Evolutionary conservation across 2,113 vertebrate species (phyloP), one percentile per base, ranked within the genome.

Genomic region (Coracopsis vasa): DNA sequence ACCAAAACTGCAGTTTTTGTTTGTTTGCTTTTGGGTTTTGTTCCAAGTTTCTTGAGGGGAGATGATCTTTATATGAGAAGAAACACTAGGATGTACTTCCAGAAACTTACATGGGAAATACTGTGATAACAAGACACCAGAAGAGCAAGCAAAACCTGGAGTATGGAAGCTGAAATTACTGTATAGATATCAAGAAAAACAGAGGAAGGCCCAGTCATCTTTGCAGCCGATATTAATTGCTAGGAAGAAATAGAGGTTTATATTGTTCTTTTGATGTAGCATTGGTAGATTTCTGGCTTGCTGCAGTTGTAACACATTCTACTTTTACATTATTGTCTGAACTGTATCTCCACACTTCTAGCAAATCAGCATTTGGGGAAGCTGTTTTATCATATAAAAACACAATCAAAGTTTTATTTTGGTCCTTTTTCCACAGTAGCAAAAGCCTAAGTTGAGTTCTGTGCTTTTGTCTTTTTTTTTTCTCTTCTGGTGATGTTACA

Each of bases 11-110:
- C 39, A 91, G 67, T 0, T 79, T 82, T 81, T 92, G 60, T 90
- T 94, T 94, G 42, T 86, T 96, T 96, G 61, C 51, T 81, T 79
- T 82, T 86, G 74, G 65, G 35, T 51, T 90, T 80, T 87, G 65
- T 87, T 94, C 80, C 31, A 62, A 94, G 78, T 88, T 92, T 80
- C 86, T 90, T 72, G 33, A 65, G 73, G 91, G 11, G 23, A 85
- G 5, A 3, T 75, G 75, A 70, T 92, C 66, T 47, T 87, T 79
- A 85, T 69, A 79, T 37, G 28, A 82, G 35, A 95, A 89, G 73
- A 79, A 95, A 56, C 21, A 29, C 61, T 45, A 70, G 27, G 27
- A 47, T 72, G 69, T 84, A 31, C 86, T 91, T 88, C 79, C 48
- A 85, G 64, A 81, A 92, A 67, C 51, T 69, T 94, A 42, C 24